These are phyloP conservation scores for Pelobates cultripes DNA, from an alignment of 2,797 vertebrate genomes.

Conservation along the genomic window DNA sequence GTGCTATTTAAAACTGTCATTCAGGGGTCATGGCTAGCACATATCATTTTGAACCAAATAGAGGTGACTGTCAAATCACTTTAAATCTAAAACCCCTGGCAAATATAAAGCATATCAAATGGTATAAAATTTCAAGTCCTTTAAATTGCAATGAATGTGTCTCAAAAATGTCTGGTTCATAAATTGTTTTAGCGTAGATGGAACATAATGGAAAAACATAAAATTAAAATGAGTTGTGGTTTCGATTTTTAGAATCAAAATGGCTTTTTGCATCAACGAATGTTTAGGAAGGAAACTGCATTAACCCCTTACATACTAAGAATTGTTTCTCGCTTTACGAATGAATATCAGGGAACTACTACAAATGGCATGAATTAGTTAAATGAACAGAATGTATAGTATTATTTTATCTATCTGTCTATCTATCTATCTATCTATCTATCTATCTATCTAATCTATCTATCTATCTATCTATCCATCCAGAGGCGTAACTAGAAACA, in stretches of 20 bases:
- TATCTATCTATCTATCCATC: too few species aligned
- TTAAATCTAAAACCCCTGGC: constrained; percentile 16
- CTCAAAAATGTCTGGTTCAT: neutral
- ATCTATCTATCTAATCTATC: neutral
- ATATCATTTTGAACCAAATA: neutral
- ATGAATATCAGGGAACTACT: too few species aligned
- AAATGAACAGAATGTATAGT: too few species aligned
- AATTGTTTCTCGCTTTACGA: too few species aligned
- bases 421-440: neutral
- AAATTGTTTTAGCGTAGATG: neutral
- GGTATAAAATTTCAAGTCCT: neutral
- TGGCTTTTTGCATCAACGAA: neutral
- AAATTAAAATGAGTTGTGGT: neutral
- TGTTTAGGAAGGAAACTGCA: neutral
- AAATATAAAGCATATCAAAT: neutral
- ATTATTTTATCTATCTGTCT: neutral
- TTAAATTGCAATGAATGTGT: neutral
- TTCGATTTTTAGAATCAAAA: neutral
- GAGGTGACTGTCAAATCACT: constrained; percentile 34
- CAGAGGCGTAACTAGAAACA: too few species aligned
- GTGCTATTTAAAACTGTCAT: constrained; percentile 3
- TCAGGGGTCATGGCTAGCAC: constrained; percentile 28
- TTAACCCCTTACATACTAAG: neutral
- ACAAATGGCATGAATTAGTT: too few species aligned
- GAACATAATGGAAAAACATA: neutral